phyloP scores from a whole-genome alignment of 2,888 invertebrate genomes.

The Ophonus ardosiacus region DNA sequence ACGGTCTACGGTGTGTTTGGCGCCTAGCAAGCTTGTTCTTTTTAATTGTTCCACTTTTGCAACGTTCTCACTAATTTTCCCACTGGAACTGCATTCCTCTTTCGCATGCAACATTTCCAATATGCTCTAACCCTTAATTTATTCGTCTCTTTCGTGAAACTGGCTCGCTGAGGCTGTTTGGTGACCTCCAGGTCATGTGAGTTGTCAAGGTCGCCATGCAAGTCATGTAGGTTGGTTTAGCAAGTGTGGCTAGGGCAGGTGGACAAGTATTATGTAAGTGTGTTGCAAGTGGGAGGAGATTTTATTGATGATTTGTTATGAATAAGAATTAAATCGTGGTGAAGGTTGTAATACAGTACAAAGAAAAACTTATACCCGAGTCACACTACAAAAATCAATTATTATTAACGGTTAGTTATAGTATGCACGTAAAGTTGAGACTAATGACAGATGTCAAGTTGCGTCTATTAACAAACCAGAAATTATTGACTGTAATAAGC shows the following conservation, averaged over 20 bases:
- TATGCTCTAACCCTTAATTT: constrained; percentile 33
- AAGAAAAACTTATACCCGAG: no score
- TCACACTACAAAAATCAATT: no score
- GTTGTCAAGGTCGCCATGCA: constrained; percentile 1
- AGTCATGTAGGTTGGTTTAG: background rate
- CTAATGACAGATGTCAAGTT: no score
- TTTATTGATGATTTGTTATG: no score
- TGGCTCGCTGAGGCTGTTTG: background rate
- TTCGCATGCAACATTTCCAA: constrained; percentile 33
- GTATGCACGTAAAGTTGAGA: no score
- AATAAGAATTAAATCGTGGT: no score
- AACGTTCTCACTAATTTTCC: background rate
- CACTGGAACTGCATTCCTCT: background rate
- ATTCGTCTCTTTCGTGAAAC: constrained; percentile 12
- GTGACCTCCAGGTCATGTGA: background rate
- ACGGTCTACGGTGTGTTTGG: background rate
- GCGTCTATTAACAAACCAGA: no score
- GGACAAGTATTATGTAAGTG: constrained; percentile 2
- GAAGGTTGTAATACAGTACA: no score
- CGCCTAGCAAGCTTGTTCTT: background rate
- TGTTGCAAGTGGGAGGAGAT: no score
- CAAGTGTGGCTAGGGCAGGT: background rate
- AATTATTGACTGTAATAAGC: no score
- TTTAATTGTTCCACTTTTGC: background rate
- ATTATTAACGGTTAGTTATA: no score